Evolutionary conservation across 2,797 vertebrate genomes (phyloP).

Genomic region (Chiropotes sagulatus): DNA sequence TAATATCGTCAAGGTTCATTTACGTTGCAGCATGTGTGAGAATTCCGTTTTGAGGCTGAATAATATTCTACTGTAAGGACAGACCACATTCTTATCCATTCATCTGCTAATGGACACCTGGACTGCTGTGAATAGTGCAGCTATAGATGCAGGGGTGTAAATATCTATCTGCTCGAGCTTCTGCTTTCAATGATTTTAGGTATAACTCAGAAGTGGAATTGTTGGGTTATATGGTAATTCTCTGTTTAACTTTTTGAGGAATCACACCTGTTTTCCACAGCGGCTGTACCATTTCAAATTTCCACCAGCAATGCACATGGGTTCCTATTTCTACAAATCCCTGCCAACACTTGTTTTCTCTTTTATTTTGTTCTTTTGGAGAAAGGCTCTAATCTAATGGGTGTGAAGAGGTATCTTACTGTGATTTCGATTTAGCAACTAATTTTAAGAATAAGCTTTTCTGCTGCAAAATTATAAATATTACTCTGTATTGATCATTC

Average conservation of each 20-base stretch:
- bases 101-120: background rate
- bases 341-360: background rate
- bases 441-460: background rate
- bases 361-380: background rate
- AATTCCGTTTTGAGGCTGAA: background rate
- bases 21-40: fast-evolving
- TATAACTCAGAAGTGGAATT: background rate
- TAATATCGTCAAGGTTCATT: background rate
- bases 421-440: background rate
- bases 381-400: background rate
- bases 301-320: background rate
- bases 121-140: background rate
- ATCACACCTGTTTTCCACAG: background rate
- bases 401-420: background rate
- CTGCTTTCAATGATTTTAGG: background rate
- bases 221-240: no score
- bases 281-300: background rate
- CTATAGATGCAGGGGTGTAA: background rate
- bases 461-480: background rate
- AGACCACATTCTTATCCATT: background rate
- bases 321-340: background rate
- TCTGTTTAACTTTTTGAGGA: background rate
- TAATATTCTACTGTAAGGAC: background rate
- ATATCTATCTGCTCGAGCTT: background rate
- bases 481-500: background rate